Evolutionary conservation across 2,113 vertebrate species (phyloP).

Genomic region (Rattus norvegicus): GRCr8 NC_086019.1:133909501-133910000

Average conservation of each 20-base stretch:
- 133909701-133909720: background rate
- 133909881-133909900: background rate
- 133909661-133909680: background rate
- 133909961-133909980: constrained; percentile 76
- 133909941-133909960: constrained; percentile 75
- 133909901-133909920: constrained; percentile 59
- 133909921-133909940: constrained; percentile 76
- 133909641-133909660: background rate
- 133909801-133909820: fast-evolving
- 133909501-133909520: background rate
- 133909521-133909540: background rate
- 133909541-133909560: background rate
- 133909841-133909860: constrained; percentile 71
- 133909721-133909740: background rate
- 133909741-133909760: background rate
- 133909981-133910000: constrained; percentile 71
- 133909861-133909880: constrained; percentile 64
- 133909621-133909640: background rate
- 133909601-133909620: background rate
- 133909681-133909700: background rate
- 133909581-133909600: background rate
- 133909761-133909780: background rate
- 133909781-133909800: fast-evolving
- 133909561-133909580: background rate
- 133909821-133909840: constrained; percentile 59